Evolutionary conservation across 2,888 invertebrate genomes (phyloP).

Genomic region (Encarsia formosa): DNA sequence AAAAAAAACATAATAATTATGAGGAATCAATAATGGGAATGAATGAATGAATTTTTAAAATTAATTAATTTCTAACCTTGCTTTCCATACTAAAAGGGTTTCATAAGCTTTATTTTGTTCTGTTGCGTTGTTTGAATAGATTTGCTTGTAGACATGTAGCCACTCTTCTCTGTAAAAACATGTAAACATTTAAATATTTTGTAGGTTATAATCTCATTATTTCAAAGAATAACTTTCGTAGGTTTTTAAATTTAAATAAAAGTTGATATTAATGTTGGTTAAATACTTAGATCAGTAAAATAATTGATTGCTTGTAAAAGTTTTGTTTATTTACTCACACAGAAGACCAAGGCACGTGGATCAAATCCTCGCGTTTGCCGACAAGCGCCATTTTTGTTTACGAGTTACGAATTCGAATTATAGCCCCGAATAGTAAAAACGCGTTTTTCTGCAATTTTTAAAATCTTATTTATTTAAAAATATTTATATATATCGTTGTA

Average conservation of each 20-base stretch:
- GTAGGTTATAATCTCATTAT: background rate
- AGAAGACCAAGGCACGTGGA: conserved; percentile 27
- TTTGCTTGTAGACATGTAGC: conserved; percentile 41
- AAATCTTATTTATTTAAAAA: too few species aligned
- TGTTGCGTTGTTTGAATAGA: conserved; percentile 40
- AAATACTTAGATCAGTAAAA: background rate
- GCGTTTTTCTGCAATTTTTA: too few species aligned
- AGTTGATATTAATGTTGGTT: background rate
- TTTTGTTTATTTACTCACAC: conserved; percentile 19
- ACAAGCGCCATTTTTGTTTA: conserved; percentile 17
- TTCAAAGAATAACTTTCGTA: background rate
- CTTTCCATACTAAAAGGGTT: conserved; percentile 44
- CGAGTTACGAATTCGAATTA: too few species aligned
- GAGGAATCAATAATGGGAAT: background rate
- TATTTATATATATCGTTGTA: too few species aligned
- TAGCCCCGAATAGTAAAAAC: too few species aligned
- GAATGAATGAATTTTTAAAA: background rate
- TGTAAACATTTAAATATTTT: background rate
- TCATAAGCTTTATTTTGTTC: conserved; percentile 42
- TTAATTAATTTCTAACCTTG: conserved; percentile 39
- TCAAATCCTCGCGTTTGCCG: conserved; percentile 18
- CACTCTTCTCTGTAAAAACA: conserved; percentile 40
- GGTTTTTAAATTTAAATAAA: background rate
- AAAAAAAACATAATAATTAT: conserved; percentile 4
- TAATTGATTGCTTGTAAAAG: background rate